Evolutionary conservation across 2,888 invertebrate genomes (phyloP), one percentile per base, ranked within the genome.

Genomic region (Amphipoea oculea): DNA sequence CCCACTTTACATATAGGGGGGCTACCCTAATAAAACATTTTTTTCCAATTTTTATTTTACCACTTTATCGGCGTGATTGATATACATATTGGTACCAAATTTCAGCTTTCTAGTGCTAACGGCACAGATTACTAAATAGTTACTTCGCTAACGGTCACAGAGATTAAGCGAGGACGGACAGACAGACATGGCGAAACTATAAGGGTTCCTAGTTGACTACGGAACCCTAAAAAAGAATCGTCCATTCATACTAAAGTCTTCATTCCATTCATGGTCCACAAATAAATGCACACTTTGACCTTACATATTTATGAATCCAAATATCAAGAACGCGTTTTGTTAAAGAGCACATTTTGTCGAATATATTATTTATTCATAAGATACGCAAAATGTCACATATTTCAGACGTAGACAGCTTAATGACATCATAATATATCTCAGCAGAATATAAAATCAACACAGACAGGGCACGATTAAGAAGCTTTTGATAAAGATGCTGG

Each of bases 241-340:
- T 68, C 14, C 67, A 80, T 83, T 80, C 83, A 83, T 68, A 45
- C 1, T 45, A 12, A 12, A 29, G 12, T 40, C 36, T 62, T n/a
- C 11, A 60, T 36, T 68, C 20, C 83, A 80, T 81, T 81, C 80
- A 83, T 68, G 62, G 1, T 69, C 23, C 62, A 54, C 69, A 81
- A 81, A 83, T 77, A 63, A 63, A 77, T 65, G 14, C 48, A 68
- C 40, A 14, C 4, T 29, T 65, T 29, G 17, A 40, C 17, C 7
- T 57, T 63, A 40, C 62, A 83, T 83, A 76, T 81, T 69, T 40
- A 81, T 83, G 23, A 76, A 40, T 0, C 14, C 4, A 76, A 80
- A 76, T 76, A 68, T 29, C 77, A 68, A 83, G 76, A 83, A 57
- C 68, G 45, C 2, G 23, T 66, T 79, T 60, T 40, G 68, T 62